Base-by-base conservation (phyloP, 2,113 vertebrate species). In the Pogona vitticeps region DNA sequence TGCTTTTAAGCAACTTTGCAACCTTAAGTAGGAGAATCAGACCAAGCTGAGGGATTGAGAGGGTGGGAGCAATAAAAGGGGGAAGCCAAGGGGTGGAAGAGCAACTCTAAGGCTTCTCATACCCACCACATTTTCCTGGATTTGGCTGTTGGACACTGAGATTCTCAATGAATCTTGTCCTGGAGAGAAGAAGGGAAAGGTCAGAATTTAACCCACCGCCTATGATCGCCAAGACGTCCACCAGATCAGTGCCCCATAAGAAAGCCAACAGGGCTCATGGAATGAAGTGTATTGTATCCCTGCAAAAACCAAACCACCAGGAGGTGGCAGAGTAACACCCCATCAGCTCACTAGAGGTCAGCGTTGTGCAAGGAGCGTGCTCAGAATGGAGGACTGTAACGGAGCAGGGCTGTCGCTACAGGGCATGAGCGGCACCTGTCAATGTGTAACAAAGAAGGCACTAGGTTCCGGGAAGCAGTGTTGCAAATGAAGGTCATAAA, bases 131-230 rank as follows among this genome's bases (percentile, higher is more conserved):
- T 98, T 98, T 93, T 98, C 98, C 83, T 97, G 97, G 82, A 98
- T 98, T 94, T 98, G 97, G 92, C 98, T 98, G 95, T 98, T 98
- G 84, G 97, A 98, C 73, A 98, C 97, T 0, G 98, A 98, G 92
- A 98, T 98, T 89, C 96, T 98, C 89, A 98, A 90, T 8, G 98
- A 98, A 0, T 97, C 98, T 93, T 98, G 97, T 89, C 98, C 98
- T 98, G 86, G 70, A 65, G 18, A n/a, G 6, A 90, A 15, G 5
- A 33, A 38, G 17, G 40, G 42, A 1, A 0, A 14, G 26, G 6
- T 59, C 26, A 31, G n/a, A 40, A 9, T 1, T 1, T 2, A 58
- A 61, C 21, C 18, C 9, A 33, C 10, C 31, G 12, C 2, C 13
- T 68, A 1, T 52, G 46, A 10, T 52, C 46, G 10, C 5, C 14